Conservation (phyloP, 2,888 invertebrate genomes). For the Pecten maximus region DNA sequence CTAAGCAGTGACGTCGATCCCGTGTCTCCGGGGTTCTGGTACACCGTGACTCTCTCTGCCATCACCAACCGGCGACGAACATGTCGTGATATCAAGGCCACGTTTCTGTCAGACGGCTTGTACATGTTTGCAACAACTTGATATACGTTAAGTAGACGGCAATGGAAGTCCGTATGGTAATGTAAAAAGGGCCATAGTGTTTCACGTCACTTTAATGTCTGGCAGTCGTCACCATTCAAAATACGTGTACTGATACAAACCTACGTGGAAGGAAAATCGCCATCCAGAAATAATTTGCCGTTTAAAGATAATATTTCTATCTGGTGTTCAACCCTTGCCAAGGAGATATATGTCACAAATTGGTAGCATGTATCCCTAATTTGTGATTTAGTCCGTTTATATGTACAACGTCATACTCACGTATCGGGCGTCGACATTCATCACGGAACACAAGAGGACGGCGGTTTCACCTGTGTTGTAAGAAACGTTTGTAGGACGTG, state of each 20-base stretch:
- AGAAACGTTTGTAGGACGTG: conserved; percentile 47
- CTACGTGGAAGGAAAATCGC: too few species aligned
- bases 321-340: too few species aligned
- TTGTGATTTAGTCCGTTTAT: too few species aligned
- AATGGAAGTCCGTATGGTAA: too few species aligned
- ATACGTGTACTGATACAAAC: too few species aligned
- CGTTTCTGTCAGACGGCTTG: neutral
- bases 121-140: neutral
- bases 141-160: too few species aligned
- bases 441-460: conserved; percentile 48
- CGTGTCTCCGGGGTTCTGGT: neutral
- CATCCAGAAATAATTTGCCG: too few species aligned
- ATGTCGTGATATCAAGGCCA: neutral
- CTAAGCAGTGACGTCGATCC: neutral
- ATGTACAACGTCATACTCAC: conserved; percentile 46
- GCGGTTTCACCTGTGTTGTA: conserved; percentile 52
- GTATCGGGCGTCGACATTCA: conserved; percentile 42
- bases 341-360: neutral
- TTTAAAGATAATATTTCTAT: too few species aligned
- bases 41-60: neutral
- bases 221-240: too few species aligned
- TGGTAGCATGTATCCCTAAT: neutral
- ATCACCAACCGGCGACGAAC: neutral
- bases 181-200: too few species aligned
- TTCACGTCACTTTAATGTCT: too few species aligned